These are phyloP conservation scores for Oreochromis spilurus DNA, from an alignment of 2,113 vertebrate species.

Conservation along the genomic window DNA sequence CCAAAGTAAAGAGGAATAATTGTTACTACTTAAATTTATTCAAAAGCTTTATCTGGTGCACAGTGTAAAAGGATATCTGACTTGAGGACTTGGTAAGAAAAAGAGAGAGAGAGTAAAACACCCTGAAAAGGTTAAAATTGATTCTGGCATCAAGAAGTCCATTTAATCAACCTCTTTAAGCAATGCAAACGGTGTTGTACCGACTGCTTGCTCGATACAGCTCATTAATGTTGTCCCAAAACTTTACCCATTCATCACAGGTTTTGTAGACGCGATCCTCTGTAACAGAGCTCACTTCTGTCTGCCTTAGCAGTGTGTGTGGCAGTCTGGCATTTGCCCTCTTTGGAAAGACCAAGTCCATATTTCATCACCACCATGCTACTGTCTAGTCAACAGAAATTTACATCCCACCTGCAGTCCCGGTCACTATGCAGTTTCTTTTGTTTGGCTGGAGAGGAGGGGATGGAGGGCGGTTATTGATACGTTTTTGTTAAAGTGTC, in stretches of 20 bases:
- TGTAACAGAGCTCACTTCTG: conserved; percentile 25
- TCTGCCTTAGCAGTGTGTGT: not conserved
- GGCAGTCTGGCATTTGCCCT: conserved; percentile 29
- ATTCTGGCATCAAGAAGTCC: conserved; percentile 42
- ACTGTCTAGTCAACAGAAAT: not conserved
- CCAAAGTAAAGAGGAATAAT: not conserved
- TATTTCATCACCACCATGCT: conserved; percentile 30
- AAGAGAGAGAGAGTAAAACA: not conserved
- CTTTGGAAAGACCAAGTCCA: conserved; percentile 12
- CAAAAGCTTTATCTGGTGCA: not conserved
- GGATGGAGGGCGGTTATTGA: not conserved
- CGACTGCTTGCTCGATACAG: conserved; percentile 23
- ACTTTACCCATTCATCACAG: conserved; percentile 42
- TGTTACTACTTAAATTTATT: not conserved
- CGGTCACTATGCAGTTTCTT: not conserved
- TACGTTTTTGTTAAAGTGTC: conserved; percentile 21
- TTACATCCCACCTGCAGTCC: not conserved
- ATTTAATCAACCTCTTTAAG: conserved; percentile 50
- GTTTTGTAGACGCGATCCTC: not conserved
- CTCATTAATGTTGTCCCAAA: conserved; percentile 45
- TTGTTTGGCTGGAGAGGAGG: not conserved
- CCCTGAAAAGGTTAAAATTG: conserved; percentile 30
- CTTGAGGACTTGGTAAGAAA: not conserved
- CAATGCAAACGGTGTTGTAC: conserved; percentile 3
- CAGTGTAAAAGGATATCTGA: conserved; percentile 9